Percentiles rank a stretch among this genome's conserved stretches.
These are phyloP conservation scores for Rhea americana DNA, from an alignment of 2,113 vertebrate species.

Conservation along the genomic window DNA sequence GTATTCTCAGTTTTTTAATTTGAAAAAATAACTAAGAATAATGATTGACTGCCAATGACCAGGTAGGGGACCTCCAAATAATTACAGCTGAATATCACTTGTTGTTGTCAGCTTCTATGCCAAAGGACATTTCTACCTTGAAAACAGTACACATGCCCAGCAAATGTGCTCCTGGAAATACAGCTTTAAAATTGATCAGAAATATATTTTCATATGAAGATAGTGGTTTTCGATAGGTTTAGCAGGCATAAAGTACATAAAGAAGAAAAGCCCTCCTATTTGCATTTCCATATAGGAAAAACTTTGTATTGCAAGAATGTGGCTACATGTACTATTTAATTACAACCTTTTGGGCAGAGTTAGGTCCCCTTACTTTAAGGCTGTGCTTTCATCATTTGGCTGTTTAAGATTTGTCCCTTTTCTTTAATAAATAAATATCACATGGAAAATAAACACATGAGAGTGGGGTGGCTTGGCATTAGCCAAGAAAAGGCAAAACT, in stretches of 20 bases:
- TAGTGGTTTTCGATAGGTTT: neutral
- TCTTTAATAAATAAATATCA: slow-evolving; percentile 3
- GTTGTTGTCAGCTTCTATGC: neutral
- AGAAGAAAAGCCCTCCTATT: neutral
- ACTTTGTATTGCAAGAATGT: slow-evolving; percentile 7
- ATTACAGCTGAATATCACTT: neutral
- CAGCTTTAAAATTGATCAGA: slow-evolving; percentile 30
- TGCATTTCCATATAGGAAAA: slow-evolving; percentile 30
- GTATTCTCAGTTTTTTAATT: neutral
- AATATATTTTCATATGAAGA: neutral
- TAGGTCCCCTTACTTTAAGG: neutral
- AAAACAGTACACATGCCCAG: neutral
- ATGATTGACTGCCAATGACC: rapidly evolving
- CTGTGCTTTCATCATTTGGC: neutral
- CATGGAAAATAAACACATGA: slow-evolving; percentile 15
- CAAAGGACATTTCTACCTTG: neutral
- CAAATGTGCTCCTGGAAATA: neutral
- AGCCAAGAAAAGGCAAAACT: neutral
- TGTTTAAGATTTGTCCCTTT: slow-evolving; percentile 1
- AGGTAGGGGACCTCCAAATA: neutral
- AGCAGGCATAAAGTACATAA: neutral
- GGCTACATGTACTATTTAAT: neutral
- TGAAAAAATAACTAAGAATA: neutral
- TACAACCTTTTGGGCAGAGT: neutral
- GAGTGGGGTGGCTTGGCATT: neutral